These are phyloP conservation scores for Dendropsophus ebraccatus DNA, from an alignment of 2,113 vertebrate species.

Conservation along the genomic window DNA sequence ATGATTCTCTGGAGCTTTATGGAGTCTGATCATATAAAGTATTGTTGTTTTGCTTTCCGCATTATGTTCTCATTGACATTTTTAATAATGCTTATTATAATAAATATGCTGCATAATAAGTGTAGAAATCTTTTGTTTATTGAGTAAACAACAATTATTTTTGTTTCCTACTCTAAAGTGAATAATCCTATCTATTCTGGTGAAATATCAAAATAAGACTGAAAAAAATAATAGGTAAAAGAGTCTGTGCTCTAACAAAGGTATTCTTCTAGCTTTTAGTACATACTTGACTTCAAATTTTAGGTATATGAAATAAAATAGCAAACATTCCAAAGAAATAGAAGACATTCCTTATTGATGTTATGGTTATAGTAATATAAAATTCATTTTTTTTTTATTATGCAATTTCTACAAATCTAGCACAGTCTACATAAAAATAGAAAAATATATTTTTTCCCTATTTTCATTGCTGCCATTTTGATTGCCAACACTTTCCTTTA, in stretches of 20 bases:
- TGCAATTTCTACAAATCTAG: too few species aligned
- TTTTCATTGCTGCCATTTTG: too few species aligned
- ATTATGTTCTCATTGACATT: conserved; percentile 15
- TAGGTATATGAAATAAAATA: too few species aligned
- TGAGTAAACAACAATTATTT: background rate
- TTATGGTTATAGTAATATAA: too few species aligned
- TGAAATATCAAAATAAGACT: background rate
- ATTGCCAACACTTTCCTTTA: too few species aligned
- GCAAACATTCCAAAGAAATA: too few species aligned
- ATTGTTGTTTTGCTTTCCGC: background rate
- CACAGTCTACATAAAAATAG: too few species aligned
- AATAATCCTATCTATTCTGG: background rate
- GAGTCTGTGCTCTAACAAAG: background rate
- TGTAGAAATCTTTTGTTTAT: background rate
- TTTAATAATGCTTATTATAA: conserved; percentile 20
- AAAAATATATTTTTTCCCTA: too few species aligned
- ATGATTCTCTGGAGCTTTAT: conserved; percentile 8
- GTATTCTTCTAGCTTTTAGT: background rate
- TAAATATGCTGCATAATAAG: conserved; percentile 19
- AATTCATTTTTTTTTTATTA: too few species aligned
- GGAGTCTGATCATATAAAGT: background rate
- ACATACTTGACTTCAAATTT: background rate
- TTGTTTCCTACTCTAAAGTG: background rate
- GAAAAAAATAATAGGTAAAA: background rate
- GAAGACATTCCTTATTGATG: too few species aligned